Conservation (phyloP, 2,888 invertebrate species). For the Morpho helenor region DNA sequence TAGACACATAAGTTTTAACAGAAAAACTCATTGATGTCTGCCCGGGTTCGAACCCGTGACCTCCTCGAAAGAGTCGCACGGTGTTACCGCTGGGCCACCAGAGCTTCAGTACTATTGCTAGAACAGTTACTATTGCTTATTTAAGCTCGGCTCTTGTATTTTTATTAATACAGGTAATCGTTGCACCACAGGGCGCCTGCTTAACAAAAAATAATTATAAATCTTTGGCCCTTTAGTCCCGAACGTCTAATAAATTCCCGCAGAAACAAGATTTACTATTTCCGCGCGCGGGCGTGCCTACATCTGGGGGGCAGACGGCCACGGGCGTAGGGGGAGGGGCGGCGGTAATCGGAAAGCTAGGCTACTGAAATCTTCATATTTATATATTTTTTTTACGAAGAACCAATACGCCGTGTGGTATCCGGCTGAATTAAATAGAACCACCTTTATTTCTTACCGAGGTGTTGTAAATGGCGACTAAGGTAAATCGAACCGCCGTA, state of each 20-base stretch:
- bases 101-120: no score
- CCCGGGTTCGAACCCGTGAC: no score
- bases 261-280: conserved; percentile 33
- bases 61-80: no score
- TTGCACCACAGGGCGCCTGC: conserved; percentile 1
- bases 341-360: background rate
- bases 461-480: no score
- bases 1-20: no score
- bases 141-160: background rate
- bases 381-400: no score
- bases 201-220: conserved; percentile 32
- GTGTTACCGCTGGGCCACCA: no score
- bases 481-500: no score
- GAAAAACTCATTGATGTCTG: no score
- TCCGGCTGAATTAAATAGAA: no score
- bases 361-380: background rate
- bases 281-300: conserved; percentile 24
- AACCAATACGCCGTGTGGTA: no score
- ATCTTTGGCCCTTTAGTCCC: conserved; percentile 29
- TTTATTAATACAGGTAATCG: conserved; percentile 6
- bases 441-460: no score
- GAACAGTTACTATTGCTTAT: background rate
- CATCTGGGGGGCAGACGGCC: conserved; percentile 9
- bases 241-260: conserved; percentile 35
- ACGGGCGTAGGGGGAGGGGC: background rate